Percentiles rank a stretch among this genome's conserved stretches.
Conservation (phyloP, 2,888 invertebrate genomes). For the Diogma glabrata region DNA sequence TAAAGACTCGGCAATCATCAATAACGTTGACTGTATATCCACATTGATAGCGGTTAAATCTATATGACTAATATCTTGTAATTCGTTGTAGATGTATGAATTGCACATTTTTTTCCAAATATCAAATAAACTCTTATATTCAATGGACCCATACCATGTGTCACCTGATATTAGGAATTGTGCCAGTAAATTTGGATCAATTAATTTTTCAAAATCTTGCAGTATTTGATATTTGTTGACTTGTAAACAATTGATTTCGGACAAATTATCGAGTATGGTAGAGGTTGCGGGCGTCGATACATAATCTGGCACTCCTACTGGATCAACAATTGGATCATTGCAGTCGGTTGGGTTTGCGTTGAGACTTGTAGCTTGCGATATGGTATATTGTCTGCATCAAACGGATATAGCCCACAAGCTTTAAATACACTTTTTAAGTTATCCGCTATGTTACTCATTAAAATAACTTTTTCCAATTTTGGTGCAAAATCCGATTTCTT, state of each 20-base stretch:
- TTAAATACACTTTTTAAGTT: not conserved
- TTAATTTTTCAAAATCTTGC: not conserved
- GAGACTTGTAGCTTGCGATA: not conserved
- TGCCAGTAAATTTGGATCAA: too few species aligned
- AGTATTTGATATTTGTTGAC: not conserved
- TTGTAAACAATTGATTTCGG: not conserved
- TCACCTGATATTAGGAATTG: conserved; percentile 2
- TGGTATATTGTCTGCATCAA: conserved; percentile 1
- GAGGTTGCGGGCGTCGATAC: not conserved
- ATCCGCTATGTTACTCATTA: not conserved
- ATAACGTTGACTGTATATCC: too few species aligned
- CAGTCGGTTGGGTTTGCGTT: not conserved
- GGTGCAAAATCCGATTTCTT: too few species aligned
- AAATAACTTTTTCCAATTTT: too few species aligned
- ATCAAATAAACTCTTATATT: conserved; percentile 1
- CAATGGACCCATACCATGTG: not conserved
- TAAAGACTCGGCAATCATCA: too few species aligned
- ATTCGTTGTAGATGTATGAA: not conserved
- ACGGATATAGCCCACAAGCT: not conserved
- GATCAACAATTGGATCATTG: not conserved
- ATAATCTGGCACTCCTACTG: not conserved
- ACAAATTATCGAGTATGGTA: not conserved
- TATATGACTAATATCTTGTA: not conserved
- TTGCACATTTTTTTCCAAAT: not conserved
- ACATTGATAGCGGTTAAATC: too few species aligned